Conservation (phyloP, 2,113 vertebrate genomes). For the Pseudorasbora parva region DNA sequence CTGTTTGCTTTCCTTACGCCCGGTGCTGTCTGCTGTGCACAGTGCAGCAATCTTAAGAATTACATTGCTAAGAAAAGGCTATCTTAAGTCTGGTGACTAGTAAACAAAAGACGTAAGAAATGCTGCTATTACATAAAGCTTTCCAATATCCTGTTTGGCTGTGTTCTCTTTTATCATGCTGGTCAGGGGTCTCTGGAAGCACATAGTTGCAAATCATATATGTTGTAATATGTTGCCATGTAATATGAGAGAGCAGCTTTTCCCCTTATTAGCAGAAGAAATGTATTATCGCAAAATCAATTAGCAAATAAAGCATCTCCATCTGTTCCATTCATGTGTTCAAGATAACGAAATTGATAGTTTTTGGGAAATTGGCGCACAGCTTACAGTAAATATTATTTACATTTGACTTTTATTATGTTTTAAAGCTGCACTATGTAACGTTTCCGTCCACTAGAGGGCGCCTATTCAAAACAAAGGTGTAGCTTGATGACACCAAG, state of each 20-base stretch:
- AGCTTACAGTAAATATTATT: background rate
- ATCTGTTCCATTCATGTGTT: background rate
- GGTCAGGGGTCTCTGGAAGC: background rate
- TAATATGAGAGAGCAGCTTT: background rate
- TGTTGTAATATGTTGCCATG: background rate
- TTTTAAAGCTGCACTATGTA: too few species aligned
- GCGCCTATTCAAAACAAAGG: too few species aligned
- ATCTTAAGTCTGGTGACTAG: background rate
- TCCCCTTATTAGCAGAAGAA: too few species aligned
- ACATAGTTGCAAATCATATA: background rate
- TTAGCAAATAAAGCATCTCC: background rate
- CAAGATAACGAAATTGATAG: too few species aligned
- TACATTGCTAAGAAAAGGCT: background rate
- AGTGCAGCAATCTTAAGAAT: constrained; percentile 23
- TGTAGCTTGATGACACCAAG: too few species aligned
- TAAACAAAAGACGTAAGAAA: constrained; percentile 22
- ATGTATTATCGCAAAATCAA: too few species aligned
- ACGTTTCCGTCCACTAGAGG: too few species aligned
- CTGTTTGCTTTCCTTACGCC: constrained; percentile 37
- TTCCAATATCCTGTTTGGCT: constrained; percentile 24
- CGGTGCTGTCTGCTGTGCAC: constrained; percentile 31
- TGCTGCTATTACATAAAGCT: constrained; percentile 33
- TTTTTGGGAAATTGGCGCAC: too few species aligned
- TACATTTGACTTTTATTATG: background rate
- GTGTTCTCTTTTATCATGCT: constrained; percentile 43